Conservation (phyloP, 2,888 invertebrate species). For the Latrodectus hesperus region DNA sequence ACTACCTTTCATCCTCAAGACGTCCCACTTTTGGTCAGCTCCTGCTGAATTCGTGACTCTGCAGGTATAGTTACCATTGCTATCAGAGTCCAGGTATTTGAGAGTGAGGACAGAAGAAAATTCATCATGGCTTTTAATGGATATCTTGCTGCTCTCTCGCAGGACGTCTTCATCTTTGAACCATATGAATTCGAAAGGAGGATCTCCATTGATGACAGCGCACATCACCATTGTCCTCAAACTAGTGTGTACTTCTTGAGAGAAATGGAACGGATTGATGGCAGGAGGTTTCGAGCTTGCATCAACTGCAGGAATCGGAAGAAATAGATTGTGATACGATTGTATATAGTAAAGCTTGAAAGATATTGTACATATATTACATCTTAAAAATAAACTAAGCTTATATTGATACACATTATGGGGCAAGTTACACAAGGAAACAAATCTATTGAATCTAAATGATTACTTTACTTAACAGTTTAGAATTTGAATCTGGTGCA, state of each 20-base stretch:
- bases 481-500: no score
- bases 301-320: background rate
- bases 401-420: no score
- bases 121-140: constrained; percentile 9
- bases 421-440: no score
- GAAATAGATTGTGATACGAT: background rate
- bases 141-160: background rate
- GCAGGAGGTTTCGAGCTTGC: background rate
- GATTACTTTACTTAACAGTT: no score
- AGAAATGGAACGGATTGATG: constrained; percentile 35
- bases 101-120: constrained; percentile 28
- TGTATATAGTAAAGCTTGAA: background rate
- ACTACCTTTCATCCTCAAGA: constrained; percentile 31
- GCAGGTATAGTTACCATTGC: constrained; percentile 60
- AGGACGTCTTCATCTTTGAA: constrained; percentile 19
- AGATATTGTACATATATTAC: background rate
- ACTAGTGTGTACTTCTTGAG: constrained; percentile 14
- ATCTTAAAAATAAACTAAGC: no score
- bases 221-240: constrained; percentile 33
- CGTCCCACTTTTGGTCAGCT: constrained; percentile 23
- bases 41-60: constrained; percentile 36
- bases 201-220: constrained; percentile 44
- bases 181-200: constrained; percentile 58
- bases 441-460: no score
- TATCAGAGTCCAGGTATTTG: constrained; percentile 4